These are phyloP conservation scores for Eupithecia inturbata DNA, from an alignment of 2,888 invertebrate genomes.

Conservation along the genomic window DNA sequence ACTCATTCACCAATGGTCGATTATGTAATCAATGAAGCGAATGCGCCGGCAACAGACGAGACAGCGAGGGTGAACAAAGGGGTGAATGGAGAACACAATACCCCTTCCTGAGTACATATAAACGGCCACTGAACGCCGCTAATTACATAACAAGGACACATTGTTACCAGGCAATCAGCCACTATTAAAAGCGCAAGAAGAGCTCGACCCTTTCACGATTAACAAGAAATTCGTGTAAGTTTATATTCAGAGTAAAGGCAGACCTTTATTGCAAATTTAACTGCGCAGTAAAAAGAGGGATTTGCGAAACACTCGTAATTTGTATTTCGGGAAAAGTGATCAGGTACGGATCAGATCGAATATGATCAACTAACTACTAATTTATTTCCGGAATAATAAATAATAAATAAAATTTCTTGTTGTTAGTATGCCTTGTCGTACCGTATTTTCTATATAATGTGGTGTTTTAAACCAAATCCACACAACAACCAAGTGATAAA, in stretches of 20 bases:
- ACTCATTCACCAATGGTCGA: constrained; percentile 51
- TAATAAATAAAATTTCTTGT: too few species aligned
- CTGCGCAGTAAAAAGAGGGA: constrained; percentile 38
- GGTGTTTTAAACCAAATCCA: neutral
- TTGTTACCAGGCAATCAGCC: constrained; percentile 18
- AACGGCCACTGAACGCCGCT: constrained; percentile 58
- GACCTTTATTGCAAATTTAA: constrained; percentile 31
- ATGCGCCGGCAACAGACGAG: constrained; percentile 59
- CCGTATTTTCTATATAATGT: neutral
- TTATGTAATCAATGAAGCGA: constrained; percentile 66
- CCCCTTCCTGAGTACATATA: constrained; percentile 66
- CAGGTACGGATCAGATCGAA: constrained; percentile 4
- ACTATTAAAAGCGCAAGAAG: neutral
- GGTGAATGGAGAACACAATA: constrained; percentile 61
- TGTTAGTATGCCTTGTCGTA: neutral
- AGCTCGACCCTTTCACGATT: neutral
- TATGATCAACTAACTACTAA: neutral
- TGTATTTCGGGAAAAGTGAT: constrained; percentile 29
- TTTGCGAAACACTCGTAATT: constrained; percentile 31
- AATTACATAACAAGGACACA: constrained; percentile 56
- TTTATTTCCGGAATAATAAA: neutral
- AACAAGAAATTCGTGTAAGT: constrained; percentile 26
- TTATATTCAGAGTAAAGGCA: constrained; percentile 17
- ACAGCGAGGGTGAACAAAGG: constrained; percentile 61
- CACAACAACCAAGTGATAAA: neutral